These are phyloP conservation scores for Drosophila seclusa DNA, from an alignment of 2,888 invertebrate genomes.

Conservation along the genomic window DNA sequence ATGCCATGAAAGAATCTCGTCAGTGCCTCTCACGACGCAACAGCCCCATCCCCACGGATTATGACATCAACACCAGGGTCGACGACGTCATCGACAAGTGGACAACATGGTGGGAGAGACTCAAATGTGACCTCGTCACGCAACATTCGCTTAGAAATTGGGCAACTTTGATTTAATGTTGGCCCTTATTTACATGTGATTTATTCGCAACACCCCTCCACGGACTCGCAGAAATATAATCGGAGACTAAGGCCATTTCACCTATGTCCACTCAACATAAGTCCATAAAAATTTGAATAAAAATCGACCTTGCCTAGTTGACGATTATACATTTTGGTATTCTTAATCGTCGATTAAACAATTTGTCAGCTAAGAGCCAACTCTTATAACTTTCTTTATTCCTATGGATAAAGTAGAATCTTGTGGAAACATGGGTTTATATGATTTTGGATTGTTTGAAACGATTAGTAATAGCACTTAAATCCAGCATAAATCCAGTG, in stretches of 20 bases:
- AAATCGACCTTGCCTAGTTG: neutral
- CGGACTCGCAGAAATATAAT: neutral
- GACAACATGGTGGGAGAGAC: conserved; percentile 20
- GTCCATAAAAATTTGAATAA: neutral
- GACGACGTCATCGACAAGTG: conserved; percentile 56
- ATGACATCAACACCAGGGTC: conserved; percentile 63
- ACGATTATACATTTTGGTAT: neutral
- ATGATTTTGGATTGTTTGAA: neutral
- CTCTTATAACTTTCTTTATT: neutral
- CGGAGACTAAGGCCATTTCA: neutral
- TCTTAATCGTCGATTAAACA: neutral
- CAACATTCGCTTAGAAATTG: conserved; percentile 41
- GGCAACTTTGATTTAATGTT: conserved; percentile 51
- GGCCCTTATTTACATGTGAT: conserved; percentile 6
- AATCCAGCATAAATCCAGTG: too few relatives aligned
- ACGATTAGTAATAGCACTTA: too few relatives aligned
- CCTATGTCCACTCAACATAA: neutral
- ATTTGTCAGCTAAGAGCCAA: neutral
- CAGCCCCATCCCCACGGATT: conserved; percentile 31
- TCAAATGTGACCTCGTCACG: conserved; percentile 64
- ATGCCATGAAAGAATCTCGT: conserved; percentile 1
- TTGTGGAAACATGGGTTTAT: too few relatives aligned
- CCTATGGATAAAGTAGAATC: neutral
- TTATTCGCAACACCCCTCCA: neutral
- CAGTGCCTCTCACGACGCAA: neutral